Evolutionary conservation across 2,797 vertebrate genomes (phyloP), one percentile per base, ranked within the genome.

Genomic region (Lerista edwardsae): DNA sequence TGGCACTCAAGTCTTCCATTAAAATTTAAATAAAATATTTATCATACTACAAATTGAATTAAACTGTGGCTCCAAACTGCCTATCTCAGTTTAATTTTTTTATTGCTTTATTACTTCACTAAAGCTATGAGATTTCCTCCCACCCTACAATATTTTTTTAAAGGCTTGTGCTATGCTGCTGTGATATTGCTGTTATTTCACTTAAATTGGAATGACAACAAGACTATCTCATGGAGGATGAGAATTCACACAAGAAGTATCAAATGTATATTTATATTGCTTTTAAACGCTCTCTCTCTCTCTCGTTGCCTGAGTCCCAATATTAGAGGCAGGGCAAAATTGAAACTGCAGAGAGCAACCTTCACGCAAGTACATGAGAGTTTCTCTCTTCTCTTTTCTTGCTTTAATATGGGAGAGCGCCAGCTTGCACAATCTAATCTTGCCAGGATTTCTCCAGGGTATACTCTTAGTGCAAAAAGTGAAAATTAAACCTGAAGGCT

Each of bases 401-500:
- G 65, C 84, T 85, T 85, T 82, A 77, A 29, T 80, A 79, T 61
- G 74, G 87, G 90, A 92, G 83, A 57, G 64, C 88, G 85, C 76
- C n/a, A 76, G 1, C 7, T 90, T 69, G 85, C 72, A 87, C 86
- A 9, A n/a, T 10, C 23, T 68, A 62, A 88, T 79, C 8, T 5
- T 77, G 55, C 1, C 19, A 59, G 0, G 4, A 44, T 69, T 68
- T 82, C 91, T 92, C 88, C 73, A 65, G 91, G 88, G 84, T 90
- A 87, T 0, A 0, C 61, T 83, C 86, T 79, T 44, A 61, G 90
- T 82, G 89, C 82, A 91, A 90, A 94, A 92, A 91, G 69, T 87
- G 88, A 93, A 95, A 95, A 94, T 90, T 91, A 95, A 92, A 91
- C 88, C 62, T 90, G 91, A 93, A 93, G 82, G 57, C 69, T 90